Base-by-base conservation (phyloP, 2,113 vertebrate genomes). In the Clarias gariepinus region DNA sequence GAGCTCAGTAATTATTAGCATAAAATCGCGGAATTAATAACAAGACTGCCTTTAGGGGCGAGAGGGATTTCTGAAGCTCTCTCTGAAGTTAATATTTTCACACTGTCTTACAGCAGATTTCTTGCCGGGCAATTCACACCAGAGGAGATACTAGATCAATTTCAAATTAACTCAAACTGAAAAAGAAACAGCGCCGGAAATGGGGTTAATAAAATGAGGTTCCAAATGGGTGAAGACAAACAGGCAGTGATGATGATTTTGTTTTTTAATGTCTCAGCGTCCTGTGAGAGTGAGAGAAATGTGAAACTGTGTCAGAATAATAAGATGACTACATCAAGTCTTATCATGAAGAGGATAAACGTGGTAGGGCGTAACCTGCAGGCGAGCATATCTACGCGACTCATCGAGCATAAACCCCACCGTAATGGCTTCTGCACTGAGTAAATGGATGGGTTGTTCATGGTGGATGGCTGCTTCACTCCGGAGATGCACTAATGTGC, bases 401-500 rank as follows among this genome's bases (percentile, higher is more conserved):
- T 77, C 66, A 82, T 81, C 85, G 76, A 84, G 52, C 79, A 87
- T 77, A 79, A 85, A 69, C 61, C 64, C 73, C 77, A 68, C 36
- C 76, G 84, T 88, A 89, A 91, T 85, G 79, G 68, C 47, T 81
- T 85, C 73, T n/a, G 58, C 23, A 21, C 55, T 60, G 41, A 80
- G 68, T 64, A 88, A 86, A 91, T 61, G 66, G 73, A 87, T 82
- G 55, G 73, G 53, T 69, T 78, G 81, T 90, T 89, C 68, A 74
- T 30, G 58, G 41, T 47, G 74, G 60, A 85, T 87, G 74, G 73
- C 64, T 73, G 78, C 60, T 74, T 88, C 71, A 55, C 76, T 64
- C 60, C 76, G 79, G 87, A 80, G 53, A 85, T 33, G 23, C 47
- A 76, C 28, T 80, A 87, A 90, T 79, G 78, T 85, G 52, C 33